Evolutionary conservation across 2,113 vertebrate species (phyloP).

Genomic region (Arenaria interpres): DNA sequence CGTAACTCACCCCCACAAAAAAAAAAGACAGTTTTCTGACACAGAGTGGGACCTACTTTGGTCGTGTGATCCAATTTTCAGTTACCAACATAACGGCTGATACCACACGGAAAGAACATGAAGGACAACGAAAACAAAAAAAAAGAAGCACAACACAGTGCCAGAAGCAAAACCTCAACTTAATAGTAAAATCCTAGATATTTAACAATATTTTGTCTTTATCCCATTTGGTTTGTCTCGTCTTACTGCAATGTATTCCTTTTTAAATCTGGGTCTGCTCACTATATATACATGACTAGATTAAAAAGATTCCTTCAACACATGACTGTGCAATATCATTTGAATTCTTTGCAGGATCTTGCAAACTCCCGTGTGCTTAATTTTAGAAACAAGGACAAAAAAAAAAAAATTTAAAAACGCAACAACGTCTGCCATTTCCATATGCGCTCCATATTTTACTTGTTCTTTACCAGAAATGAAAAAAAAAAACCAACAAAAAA

Average conservation of each 20-base stretch:
- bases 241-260: neutral
- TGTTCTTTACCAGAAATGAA: slow-evolving; percentile 4
- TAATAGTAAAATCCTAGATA: neutral
- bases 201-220: neutral
- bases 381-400: slow-evolving; percentile 60
- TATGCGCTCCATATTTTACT: slow-evolving; percentile 31
- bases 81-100: neutral
- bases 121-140: neutral
- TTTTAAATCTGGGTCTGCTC: neutral
- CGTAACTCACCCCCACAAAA: neutral
- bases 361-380: slow-evolving; percentile 10
- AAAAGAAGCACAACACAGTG: neutral
- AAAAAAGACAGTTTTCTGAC: neutral
- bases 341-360: slow-evolving; percentile 35
- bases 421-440: slow-evolving; percentile 54
- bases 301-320: slow-evolving; percentile 27
- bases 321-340: slow-evolving; percentile 24
- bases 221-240: neutral
- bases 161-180: neutral
- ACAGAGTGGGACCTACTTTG: neutral
- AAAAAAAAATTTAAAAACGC: slow-evolving; percentile 4
- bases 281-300: neutral
- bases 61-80: neutral
- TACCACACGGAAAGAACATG: neutral
- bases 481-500: neutral